Evolutionary conservation across 2,888 invertebrate species (phyloP).

Genomic region (Chymomyza amoena): DNA sequence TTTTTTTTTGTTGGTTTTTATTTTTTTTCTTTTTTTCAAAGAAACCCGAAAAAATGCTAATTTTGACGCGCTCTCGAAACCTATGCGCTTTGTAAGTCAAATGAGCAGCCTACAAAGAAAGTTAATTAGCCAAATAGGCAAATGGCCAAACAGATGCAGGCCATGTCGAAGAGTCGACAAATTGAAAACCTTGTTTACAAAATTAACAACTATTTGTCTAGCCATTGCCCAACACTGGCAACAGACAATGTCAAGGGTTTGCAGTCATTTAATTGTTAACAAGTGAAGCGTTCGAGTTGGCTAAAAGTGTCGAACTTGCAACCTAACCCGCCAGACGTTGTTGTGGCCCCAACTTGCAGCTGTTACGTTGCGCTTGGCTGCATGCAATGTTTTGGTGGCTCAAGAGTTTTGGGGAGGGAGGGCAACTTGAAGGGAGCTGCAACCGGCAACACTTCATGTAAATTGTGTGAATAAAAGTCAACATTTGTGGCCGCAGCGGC

Average conservation of each 20-base stretch:
- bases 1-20: neutral
- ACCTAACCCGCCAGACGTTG: neutral
- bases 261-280: constrained; percentile 42
- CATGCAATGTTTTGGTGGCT: neutral
- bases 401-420: neutral
- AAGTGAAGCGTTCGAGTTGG: constrained; percentile 40
- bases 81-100: neutral
- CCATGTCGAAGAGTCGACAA: neutral
- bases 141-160: neutral
- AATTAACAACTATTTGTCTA: neutral
- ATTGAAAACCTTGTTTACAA: neutral
- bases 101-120: neutral
- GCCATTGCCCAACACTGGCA: neutral
- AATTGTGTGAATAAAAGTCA: constrained; percentile 72
- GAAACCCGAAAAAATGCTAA: neutral
- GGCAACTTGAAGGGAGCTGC: constrained; percentile 37
- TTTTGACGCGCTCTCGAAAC: neutral
- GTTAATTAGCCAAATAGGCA: neutral
- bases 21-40: neutral
- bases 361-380: neutral
- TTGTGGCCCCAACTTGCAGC: neutral
- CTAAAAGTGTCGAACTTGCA: neutral
- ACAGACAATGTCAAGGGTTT: constrained; percentile 43
- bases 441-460: constrained; percentile 32
- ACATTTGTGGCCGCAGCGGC: constrained; percentile 59